A percentile compares a stretch with the other conserved stretches of the same genome.
phyloP scores from a whole-genome alignment of 2,797 vertebrate species.

The Spinus olivaceus region DNA sequence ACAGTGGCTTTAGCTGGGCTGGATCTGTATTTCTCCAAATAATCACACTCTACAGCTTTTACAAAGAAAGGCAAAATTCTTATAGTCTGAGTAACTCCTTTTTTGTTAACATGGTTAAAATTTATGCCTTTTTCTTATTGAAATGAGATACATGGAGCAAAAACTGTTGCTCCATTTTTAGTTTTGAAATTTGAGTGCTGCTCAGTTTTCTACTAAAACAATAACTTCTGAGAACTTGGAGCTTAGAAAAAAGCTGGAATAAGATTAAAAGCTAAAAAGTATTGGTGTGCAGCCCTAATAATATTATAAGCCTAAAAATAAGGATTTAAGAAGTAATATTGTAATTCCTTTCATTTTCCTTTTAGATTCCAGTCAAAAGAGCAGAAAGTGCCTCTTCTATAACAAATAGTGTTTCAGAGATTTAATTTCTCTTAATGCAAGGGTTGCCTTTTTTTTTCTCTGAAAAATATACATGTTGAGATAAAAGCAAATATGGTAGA shows the following conservation, averaged over 20 bases:
- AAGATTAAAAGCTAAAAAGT: not conserved
- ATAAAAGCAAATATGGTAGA: not conserved
- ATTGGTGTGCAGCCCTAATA: not conserved
- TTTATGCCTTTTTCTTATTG: not conserved
- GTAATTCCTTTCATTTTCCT: not conserved
- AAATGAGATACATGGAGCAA: not conserved
- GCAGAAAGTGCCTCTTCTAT: not conserved
- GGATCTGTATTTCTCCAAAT: not conserved
- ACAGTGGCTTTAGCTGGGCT: not conserved
- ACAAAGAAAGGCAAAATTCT: not conserved
- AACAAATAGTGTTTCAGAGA: not conserved
- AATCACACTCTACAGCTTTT: not conserved
- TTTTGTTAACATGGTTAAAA: not conserved
- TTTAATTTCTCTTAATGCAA: not conserved
- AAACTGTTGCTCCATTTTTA: not conserved
- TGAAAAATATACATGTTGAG: not conserved
- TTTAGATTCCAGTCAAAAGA: not conserved
- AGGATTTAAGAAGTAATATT: not conserved
- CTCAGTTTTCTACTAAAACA: not conserved
- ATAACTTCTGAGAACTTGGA: not conserved
- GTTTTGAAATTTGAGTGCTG: not conserved
- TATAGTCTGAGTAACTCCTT: not conserved
- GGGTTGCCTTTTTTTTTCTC: not conserved
- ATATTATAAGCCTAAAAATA: not conserved
- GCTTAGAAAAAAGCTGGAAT: not conserved